phyloP scores from a whole-genome alignment of 2,797 vertebrate species.

The Typhlichthys eigenmanni region DNA sequence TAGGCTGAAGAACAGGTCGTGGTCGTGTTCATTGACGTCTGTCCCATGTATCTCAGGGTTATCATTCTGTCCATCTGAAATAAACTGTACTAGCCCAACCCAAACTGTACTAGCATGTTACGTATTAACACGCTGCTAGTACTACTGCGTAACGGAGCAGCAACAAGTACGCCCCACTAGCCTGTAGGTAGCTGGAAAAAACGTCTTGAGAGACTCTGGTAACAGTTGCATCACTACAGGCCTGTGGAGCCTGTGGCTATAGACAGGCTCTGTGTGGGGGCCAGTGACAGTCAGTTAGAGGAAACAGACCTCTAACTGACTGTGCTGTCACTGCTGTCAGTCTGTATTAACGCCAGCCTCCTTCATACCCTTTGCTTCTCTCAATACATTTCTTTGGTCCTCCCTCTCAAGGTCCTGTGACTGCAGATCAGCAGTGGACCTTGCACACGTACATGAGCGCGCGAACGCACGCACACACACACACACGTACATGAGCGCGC shows the following conservation, averaged over 20 bases:
- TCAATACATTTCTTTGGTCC: slow-evolving; percentile 3
- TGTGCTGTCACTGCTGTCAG: slow-evolving; percentile 74
- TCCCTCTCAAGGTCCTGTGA: background rate
- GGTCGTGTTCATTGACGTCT: too few relatives aligned
- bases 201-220: slow-evolving; percentile 18
- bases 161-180: background rate
- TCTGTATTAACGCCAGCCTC: slow-evolving; percentile 60
- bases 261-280: slow-evolving; percentile 32
- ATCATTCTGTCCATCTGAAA: too few relatives aligned
- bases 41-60: too few relatives aligned
- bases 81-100: too few relatives aligned
- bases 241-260: slow-evolving; percentile 21
- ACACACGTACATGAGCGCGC: slow-evolving; percentile 15
- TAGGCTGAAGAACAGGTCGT: background rate
- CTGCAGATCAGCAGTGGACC: too few relatives aligned
- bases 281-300: slow-evolving; percentile 35
- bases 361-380: slow-evolving; percentile 12
- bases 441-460: background rate
- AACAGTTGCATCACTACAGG: slow-evolving; percentile 31
- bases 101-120: background rate
- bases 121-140: background rate
- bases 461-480: background rate
- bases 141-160: background rate
- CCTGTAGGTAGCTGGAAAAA: background rate
- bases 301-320: slow-evolving; percentile 74